phyloP scores from a whole-genome alignment of 1,140 invertebrate species.

The Trichogramma pretiosum region DNA sequence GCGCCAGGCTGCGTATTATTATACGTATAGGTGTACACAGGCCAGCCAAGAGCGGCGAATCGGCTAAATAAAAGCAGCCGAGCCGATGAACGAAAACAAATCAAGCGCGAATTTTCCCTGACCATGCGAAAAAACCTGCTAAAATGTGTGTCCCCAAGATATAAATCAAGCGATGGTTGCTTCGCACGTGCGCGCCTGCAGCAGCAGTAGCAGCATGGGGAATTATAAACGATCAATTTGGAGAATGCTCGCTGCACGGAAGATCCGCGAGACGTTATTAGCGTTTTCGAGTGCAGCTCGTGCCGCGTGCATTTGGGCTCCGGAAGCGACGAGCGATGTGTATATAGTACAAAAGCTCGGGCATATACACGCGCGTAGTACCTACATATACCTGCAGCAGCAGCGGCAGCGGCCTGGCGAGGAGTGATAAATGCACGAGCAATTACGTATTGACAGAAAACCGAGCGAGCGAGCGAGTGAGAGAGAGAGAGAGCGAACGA shows the following conservation, averaged over 20 bases:
- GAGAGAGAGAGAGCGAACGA: too few species aligned
- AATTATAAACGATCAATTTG: constrained; percentile 16
- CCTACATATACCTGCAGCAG: constrained; percentile 10
- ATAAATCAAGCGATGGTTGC: neutral
- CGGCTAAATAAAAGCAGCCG: constrained; percentile 2
- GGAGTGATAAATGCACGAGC: constrained; percentile 23
- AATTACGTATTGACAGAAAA: constrained; percentile 28
- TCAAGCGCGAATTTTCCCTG: neutral
- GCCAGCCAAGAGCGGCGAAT: too few species aligned
- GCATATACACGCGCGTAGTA: neutral
- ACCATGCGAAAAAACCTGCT: neutral
- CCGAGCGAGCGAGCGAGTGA: too few species aligned
- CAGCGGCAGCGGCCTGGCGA: too few species aligned
- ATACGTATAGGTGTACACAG: too few species aligned
- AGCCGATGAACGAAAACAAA: constrained; percentile 13
- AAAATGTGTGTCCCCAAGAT: neutral
- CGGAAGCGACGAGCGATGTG: neutral
- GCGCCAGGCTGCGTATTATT: too few species aligned
- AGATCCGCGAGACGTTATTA: constrained; percentile 10
- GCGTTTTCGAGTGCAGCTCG: too few species aligned
- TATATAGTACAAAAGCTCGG: neutral
- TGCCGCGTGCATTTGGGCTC: neutral
- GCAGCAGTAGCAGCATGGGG: too few species aligned
- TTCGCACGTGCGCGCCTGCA: neutral
- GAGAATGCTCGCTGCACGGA: neutral